Conservation (phyloP, 1,140 invertebrate species). For the Leptinotarsa texana region DNA sequence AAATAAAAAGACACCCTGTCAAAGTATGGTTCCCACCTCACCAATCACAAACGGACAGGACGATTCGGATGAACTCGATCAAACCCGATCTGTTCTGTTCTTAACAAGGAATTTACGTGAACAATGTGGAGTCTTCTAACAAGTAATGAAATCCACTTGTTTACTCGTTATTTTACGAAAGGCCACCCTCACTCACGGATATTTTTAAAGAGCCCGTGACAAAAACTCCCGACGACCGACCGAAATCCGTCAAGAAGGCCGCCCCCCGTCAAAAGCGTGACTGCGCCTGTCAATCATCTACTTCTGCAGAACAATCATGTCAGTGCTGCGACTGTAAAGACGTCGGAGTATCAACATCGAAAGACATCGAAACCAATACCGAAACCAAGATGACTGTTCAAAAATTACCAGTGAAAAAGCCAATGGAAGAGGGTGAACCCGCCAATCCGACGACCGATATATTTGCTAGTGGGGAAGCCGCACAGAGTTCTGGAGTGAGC, state of each 20-base stretch:
- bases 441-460: conserved; percentile 9
- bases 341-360: conserved; percentile 36
- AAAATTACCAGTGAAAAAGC: conserved; percentile 17
- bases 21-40: too few relatives aligned
- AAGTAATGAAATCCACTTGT: too few relatives aligned
- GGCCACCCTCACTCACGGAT: too few relatives aligned
- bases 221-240: background rate
- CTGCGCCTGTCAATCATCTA: conserved; percentile 38
- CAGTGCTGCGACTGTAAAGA: conserved; percentile 43
- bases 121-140: too few relatives aligned
- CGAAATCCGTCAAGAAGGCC: background rate
- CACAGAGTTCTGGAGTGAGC: background rate
- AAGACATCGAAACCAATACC: conserved; percentile 35
- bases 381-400: conserved; percentile 20
- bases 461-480: background rate
- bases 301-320: conserved; percentile 40
- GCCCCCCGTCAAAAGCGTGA: conserved; percentile 24
- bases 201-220: too few relatives aligned
- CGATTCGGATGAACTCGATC: too few relatives aligned
- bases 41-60: too few relatives aligned
- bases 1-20: too few relatives aligned
- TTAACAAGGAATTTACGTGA: too few relatives aligned
- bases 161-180: too few relatives aligned
- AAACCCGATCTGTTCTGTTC: too few relatives aligned
- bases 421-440: conserved; percentile 12